Evolutionary conservation across 2,797 vertebrate genomes (phyloP).

Genomic region (Pseudochromis fuscus): DNA sequence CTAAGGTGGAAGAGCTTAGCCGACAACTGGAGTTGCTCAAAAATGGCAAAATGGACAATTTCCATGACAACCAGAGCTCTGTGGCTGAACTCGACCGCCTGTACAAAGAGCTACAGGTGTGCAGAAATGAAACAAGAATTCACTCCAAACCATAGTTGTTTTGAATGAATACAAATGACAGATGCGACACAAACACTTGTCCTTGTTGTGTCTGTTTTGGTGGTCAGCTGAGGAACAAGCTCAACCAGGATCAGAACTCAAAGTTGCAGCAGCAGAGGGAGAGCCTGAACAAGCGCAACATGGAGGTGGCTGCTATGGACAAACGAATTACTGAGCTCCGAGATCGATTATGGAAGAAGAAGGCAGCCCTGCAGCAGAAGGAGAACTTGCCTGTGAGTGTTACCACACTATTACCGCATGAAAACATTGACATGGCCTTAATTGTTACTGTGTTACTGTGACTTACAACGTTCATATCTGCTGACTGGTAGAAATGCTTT

Average conservation of each 20-base stretch:
- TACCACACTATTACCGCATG: background rate
- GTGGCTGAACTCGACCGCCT: conserved; percentile 93
- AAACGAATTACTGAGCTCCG: conserved; percentile 95
- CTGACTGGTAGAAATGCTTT: conserved; percentile 32
- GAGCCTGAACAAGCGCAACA: conserved; percentile 94
- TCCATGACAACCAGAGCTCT: conserved; percentile 86
- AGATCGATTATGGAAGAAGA: conserved; percentile 97
- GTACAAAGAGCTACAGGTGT: conserved; percentile 98
- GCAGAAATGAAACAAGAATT: conserved; percentile 35
- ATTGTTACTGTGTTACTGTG: background rate
- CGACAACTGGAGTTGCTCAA: conserved; percentile 95
- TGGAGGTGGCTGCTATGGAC: conserved; percentile 96
- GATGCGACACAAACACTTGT: conserved; percentile 2
- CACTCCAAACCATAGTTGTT: background rate
- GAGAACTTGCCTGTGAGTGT: conserved; percentile 93
- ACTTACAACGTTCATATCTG: background rate
- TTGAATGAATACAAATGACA: background rate
- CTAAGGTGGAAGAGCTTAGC: conserved; percentile 96
- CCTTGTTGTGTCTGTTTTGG: conserved; percentile 9
- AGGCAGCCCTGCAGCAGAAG: conserved; percentile 96
- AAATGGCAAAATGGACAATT: conserved; percentile 91
- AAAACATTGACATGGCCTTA: background rate
- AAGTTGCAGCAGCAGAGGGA: conserved; percentile 97
- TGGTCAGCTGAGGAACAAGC: conserved; percentile 93
- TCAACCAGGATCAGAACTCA: conserved; percentile 97